A percentile compares a stretch with the other conserved stretches of the same genome.
These are phyloP conservation scores for Cephonodes hylas DNA, from an alignment of 2,888 invertebrate species.

Conservation along the genomic window DNA sequence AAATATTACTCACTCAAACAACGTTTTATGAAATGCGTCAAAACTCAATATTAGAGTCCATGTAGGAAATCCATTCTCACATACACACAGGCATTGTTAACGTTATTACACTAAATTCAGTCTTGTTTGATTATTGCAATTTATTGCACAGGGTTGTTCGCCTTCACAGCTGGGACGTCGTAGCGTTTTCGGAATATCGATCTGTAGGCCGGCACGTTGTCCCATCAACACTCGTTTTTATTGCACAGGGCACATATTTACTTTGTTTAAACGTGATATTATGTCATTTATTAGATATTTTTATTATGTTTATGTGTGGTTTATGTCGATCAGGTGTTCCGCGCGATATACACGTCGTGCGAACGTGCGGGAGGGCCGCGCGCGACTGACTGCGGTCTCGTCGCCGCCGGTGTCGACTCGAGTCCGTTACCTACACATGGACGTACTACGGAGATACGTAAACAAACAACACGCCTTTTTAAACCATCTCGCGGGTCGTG, in stretches of 20 bases:
- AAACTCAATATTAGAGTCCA: constrained; percentile 54
- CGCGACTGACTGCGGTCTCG: constrained; percentile 58
- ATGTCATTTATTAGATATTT: constrained; percentile 36
- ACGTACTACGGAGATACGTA: constrained; percentile 70
- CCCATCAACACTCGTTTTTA: constrained; percentile 22
- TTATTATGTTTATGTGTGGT: constrained; percentile 50
- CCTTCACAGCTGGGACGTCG: constrained; percentile 47
- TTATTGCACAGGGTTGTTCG: constrained; percentile 66
- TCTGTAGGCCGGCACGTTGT: constrained; percentile 47
- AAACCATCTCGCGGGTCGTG: constrained; percentile 20
- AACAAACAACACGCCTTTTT: constrained; percentile 65
- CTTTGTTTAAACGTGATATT: constrained; percentile 24
- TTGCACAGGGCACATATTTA: constrained; percentile 27
- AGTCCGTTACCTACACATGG: constrained; percentile 69
- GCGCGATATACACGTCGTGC: constrained; percentile 42
- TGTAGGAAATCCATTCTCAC: constrained; percentile 67
- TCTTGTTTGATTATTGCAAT: constrained; percentile 53
- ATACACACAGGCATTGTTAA: constrained; percentile 38
- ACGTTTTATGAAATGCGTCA: constrained; percentile 45
- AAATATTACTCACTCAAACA: constrained; percentile 55
- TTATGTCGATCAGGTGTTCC: constrained; percentile 64
- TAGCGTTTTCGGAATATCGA: constrained; percentile 67
- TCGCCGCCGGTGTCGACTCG: constrained; percentile 50
- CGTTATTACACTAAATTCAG: constrained; percentile 32
- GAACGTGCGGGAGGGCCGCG: constrained; percentile 61